Percentiles rank a stretch among this genome's conserved stretches.
Conservation (phyloP, 64 coral and sea anemone species). For the Montipora cactus region DNA sequence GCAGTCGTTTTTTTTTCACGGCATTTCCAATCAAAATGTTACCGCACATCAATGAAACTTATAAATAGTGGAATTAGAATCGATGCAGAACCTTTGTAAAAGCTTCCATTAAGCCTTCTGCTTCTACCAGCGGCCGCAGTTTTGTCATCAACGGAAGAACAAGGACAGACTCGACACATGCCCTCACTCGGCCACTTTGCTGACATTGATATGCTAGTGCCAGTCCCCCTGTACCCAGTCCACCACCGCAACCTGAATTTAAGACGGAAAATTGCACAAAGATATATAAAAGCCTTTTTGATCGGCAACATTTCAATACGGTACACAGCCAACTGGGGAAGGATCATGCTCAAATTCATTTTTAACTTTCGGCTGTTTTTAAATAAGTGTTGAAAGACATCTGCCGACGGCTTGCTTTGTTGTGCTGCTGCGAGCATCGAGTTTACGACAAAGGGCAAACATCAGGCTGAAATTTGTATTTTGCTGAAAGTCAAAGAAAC, state of each 20-base stretch:
- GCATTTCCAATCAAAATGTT: too few relatives aligned
- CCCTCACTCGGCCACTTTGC: conserved; percentile 77
- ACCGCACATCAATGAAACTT: too few relatives aligned
- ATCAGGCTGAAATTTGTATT: too few relatives aligned
- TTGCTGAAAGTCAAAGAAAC: too few relatives aligned
- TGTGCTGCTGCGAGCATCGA: neutral
- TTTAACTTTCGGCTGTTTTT: too few relatives aligned
- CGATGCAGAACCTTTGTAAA: conserved; percentile 75
- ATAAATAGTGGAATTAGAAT: too few relatives aligned
- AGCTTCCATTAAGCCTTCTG: conserved; percentile 66
- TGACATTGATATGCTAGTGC: conserved; percentile 78
- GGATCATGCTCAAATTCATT: too few relatives aligned
- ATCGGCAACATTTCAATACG: neutral
- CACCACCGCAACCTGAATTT: conserved; percentile 66
- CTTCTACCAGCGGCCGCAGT: conserved; percentile 60
- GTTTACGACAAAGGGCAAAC: too few relatives aligned
- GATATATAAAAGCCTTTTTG: too few relatives aligned
- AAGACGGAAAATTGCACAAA: neutral
- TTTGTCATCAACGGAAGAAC: conserved; percentile 80
- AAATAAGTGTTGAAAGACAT: too few relatives aligned
- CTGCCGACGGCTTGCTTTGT: neutral
- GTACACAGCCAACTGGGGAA: neutral
- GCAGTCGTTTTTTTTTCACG: too few relatives aligned
- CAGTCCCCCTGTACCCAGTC: conserved; percentile 73
- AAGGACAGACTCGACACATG: conserved; percentile 84